These are phyloP conservation scores for Epinephelus fuscoguttatus DNA, from an alignment of 2,113 vertebrate genomes.

Conservation along the genomic window DNA sequence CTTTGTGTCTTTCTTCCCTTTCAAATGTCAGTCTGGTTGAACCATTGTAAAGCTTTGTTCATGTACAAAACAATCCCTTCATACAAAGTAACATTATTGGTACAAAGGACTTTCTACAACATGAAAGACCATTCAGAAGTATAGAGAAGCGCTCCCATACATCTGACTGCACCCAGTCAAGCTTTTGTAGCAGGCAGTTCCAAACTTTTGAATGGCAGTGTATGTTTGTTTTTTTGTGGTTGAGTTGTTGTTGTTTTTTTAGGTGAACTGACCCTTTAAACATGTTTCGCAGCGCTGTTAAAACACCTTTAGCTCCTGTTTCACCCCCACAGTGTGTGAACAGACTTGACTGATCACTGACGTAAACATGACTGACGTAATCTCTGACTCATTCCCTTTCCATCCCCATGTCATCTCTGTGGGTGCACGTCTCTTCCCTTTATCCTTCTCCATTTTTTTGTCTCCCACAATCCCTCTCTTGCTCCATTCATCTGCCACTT, in stretches of 20 bases:
- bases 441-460: slow-evolving; percentile 15
- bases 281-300: neutral
- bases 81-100: too few relatives aligned
- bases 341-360: slow-evolving; percentile 57
- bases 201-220: too few relatives aligned
- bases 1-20: too few relatives aligned
- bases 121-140: too few relatives aligned
- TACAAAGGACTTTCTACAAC: too few relatives aligned
- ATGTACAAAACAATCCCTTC: too few relatives aligned
- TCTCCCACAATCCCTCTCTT: slow-evolving; percentile 43
- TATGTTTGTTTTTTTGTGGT: too few relatives aligned
- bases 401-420: slow-evolving; percentile 43
- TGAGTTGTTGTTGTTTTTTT: neutral
- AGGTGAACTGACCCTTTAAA: slow-evolving; percentile 16
- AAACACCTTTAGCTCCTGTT: slow-evolving; percentile 17
- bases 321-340: slow-evolving; percentile 19
- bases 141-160: too few relatives aligned
- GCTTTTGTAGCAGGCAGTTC: too few relatives aligned
- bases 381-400: slow-evolving; percentile 57
- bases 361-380: slow-evolving; percentile 48
- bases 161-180: too few relatives aligned
- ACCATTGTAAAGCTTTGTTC: too few relatives aligned
- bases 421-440: slow-evolving; percentile 41
- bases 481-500: slow-evolving; percentile 50
- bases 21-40: too few relatives aligned